Percentiles rank a stretch among this genome's conserved stretches.
Evolutionary conservation across 1,140 invertebrate species (phyloP).

Genomic region (Lycorma delicatula): DNA sequence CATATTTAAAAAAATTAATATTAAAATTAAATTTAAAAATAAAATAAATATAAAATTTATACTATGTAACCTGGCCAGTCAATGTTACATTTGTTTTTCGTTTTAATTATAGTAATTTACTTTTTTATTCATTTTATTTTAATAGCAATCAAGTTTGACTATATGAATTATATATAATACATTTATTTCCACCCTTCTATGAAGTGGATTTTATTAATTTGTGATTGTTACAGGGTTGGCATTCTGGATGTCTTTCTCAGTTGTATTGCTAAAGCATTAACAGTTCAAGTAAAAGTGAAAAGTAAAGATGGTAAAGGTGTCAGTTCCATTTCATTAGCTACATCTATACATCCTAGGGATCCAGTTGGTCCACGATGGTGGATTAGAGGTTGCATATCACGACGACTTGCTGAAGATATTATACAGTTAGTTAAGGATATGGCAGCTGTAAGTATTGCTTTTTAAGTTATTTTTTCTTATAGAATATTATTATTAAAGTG

Average conservation of each 20-base stretch:
- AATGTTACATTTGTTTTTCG: no score
- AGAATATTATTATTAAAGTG: no score
- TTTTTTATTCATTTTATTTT: no score
- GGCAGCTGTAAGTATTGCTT: slow-evolving; percentile 60
- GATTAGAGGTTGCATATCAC: slow-evolving; percentile 69
- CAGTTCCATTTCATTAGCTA: slow-evolving; percentile 48
- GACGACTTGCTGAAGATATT: slow-evolving; percentile 79
- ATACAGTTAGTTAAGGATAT: slow-evolving; percentile 84
- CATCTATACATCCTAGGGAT: slow-evolving; percentile 48
- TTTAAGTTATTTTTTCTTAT: no score
- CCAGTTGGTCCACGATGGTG: slow-evolving; percentile 65
- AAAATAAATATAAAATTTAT: no score
- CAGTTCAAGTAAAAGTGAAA: slow-evolving; percentile 81
- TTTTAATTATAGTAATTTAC: no score
- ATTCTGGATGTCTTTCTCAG: slow-evolving; percentile 79
- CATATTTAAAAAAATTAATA: no score
- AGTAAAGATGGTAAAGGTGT: slow-evolving; percentile 51
- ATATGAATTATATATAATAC: no score
- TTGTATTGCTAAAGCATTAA: slow-evolving; percentile 77
- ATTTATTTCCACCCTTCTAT: no score
- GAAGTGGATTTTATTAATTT: background rate
- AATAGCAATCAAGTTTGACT: no score
- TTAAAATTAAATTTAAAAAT: no score
- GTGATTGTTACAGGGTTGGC: slow-evolving; percentile 40
- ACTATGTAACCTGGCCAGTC: no score